Evolutionary conservation across 2,797 vertebrate species (phyloP).

Genomic region (Neosalanx taihuensis): DNA sequence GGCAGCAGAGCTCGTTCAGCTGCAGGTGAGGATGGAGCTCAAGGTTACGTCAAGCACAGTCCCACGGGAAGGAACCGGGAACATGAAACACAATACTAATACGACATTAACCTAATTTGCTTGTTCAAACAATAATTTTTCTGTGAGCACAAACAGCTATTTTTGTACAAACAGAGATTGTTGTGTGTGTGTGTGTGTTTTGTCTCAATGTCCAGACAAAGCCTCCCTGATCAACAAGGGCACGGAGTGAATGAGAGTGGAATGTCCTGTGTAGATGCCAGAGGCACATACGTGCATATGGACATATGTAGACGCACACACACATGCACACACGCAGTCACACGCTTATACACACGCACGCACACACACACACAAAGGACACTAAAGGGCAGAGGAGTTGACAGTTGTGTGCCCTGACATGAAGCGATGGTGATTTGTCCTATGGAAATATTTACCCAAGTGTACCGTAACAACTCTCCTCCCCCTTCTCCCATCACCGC

Average conservation of each 20-base stretch:
- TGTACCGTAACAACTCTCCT: slow-evolving; percentile 28
- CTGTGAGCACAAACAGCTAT: not conserved
- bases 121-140: not conserved
- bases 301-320: not conserved
- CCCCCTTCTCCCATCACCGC: not conserved
- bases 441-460: slow-evolving; percentile 53
- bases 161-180: not conserved
- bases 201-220: not conserved
- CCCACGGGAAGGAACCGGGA: not conserved
- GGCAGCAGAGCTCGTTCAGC: not conserved
- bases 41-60: not conserved
- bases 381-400: slow-evolving; percentile 29
- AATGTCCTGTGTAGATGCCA: not conserved
- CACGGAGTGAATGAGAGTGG: not conserved
- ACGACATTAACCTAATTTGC: slow-evolving; percentile 10
- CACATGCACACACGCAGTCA: slow-evolving; percentile 2
- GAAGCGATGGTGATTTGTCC: slow-evolving; percentile 44
- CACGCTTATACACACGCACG: not conserved
- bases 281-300: not conserved
- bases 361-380: not conserved
- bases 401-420: slow-evolving; percentile 46
- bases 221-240: not conserved
- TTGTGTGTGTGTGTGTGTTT: not conserved
- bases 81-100: not conserved
- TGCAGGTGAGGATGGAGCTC: not conserved